phyloP scores from a whole-genome alignment of 2,888 invertebrate species.

The Philonicus albiceps region DNA sequence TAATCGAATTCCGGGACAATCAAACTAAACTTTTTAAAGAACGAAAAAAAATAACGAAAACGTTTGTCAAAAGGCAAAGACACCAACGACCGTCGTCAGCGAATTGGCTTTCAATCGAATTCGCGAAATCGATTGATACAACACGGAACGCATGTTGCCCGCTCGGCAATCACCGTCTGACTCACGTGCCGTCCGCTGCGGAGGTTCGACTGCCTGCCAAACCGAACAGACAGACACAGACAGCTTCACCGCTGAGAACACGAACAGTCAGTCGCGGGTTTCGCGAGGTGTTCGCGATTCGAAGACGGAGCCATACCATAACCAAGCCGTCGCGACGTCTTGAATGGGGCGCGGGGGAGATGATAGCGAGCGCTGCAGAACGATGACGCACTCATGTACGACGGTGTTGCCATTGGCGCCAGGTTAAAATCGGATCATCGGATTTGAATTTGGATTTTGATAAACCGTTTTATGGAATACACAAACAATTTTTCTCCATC shows the following conservation, averaged over 20 bases:
- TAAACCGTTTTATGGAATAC: not conserved
- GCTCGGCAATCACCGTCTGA: constrained; percentile 45
- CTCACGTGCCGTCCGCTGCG: constrained; percentile 31
- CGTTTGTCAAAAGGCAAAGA: not conserved
- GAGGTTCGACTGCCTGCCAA: not conserved
- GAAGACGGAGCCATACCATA: not conserved
- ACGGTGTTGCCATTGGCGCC: not conserved
- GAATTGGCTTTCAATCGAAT: not conserved
- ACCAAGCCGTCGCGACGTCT: not conserved
- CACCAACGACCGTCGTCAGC: not conserved
- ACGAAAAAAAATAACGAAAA: not conserved
- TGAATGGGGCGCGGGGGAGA: not conserved
- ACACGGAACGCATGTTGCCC: constrained; percentile 43
- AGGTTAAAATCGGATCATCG: not conserved
- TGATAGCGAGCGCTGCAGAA: not conserved
- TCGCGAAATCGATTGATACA: constrained; percentile 25
- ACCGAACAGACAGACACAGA: not conserved
- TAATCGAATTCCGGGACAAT: not conserved
- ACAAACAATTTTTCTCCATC: too few species aligned
- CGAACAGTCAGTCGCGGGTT: not conserved
- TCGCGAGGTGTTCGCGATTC: not conserved
- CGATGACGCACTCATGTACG: not conserved
- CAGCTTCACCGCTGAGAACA: not conserved
- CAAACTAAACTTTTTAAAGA: not conserved
- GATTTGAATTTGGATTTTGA: not conserved